Evolutionary conservation across 2,888 invertebrate species (phyloP).

Genomic region (Hecatera dysodea): DNA sequence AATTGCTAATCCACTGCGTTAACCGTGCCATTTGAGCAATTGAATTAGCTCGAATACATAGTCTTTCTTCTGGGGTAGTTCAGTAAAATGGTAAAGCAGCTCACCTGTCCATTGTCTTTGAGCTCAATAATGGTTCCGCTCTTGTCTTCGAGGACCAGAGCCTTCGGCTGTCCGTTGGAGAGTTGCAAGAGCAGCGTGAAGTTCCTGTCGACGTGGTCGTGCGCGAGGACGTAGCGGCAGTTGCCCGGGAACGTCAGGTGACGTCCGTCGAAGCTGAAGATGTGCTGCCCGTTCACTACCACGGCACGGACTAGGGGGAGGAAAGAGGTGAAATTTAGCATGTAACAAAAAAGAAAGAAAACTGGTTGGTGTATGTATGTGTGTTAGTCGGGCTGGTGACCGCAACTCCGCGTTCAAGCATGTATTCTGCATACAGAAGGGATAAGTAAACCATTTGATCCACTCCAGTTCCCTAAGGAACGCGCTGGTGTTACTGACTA

Average conservation of each 20-base stretch:
- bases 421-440: no score
- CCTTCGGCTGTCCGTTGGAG: slow-evolving; percentile 92
- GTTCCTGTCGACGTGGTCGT: slow-evolving; percentile 96
- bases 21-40: no score
- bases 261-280: slow-evolving; percentile 97
- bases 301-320: slow-evolving; percentile 91
- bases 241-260: slow-evolving; percentile 95
- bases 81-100: neutral
- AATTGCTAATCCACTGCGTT: no score
- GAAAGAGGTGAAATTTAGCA: neutral
- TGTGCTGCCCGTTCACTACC: slow-evolving; percentile 95
- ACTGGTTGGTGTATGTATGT: no score
- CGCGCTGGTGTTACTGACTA: no score
- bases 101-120: slow-evolving; percentile 91
- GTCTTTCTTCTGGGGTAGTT: neutral
- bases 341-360: no score
- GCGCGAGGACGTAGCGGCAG: slow-evolving; percentile 96
- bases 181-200: slow-evolving; percentile 95
- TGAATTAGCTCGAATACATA: no score
- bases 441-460: no score
- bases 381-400: no score
- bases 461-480: no score
- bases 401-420: no score
- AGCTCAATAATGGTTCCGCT: slow-evolving; percentile 92
- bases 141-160: slow-evolving; percentile 93